These are phyloP conservation scores for Calidris pugnax DNA, from an alignment of 2,113 vertebrate species.

Conservation along the genomic window DNA sequence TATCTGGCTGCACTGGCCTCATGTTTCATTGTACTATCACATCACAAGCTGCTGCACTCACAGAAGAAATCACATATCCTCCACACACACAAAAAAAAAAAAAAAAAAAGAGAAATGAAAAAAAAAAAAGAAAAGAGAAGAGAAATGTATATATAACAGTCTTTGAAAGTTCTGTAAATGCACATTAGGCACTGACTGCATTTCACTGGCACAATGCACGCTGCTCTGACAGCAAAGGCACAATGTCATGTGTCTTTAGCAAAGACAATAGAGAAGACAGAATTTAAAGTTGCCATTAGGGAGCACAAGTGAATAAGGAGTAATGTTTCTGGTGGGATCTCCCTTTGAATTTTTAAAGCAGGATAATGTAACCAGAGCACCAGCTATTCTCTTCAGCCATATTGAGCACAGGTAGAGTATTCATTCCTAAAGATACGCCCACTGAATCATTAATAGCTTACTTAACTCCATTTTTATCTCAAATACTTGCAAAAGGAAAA, in stretches of 20 bases:
- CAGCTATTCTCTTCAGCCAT: background rate
- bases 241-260: background rate
- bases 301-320: slow-evolving; percentile 58
- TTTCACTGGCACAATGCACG: background rate
- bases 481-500: background rate
- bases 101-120: too few species aligned
- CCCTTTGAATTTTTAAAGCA: slow-evolving; percentile 12
- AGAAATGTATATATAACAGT: background rate
- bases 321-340: background rate
- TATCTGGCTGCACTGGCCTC: slow-evolving; percentile 21
- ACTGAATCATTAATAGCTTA: background rate
- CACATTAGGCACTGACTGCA: background rate
- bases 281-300: slow-evolving; percentile 50
- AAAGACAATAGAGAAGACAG: slow-evolving; percentile 43
- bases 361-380: background rate
- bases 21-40: slow-evolving; percentile 45
- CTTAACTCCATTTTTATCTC: background rate
- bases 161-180: slow-evolving; percentile 31
- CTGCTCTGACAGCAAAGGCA: background rate
- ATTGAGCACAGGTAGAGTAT: background rate
- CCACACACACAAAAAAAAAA: background rate
- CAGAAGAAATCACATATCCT: slow-evolving; percentile 2
- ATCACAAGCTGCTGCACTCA: slow-evolving; percentile 32
- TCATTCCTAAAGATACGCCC: background rate
- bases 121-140: background rate